These are phyloP conservation scores for Varroa destructor DNA, from an alignment of 1,140 invertebrate genomes.

Conservation along the genomic window DNA sequence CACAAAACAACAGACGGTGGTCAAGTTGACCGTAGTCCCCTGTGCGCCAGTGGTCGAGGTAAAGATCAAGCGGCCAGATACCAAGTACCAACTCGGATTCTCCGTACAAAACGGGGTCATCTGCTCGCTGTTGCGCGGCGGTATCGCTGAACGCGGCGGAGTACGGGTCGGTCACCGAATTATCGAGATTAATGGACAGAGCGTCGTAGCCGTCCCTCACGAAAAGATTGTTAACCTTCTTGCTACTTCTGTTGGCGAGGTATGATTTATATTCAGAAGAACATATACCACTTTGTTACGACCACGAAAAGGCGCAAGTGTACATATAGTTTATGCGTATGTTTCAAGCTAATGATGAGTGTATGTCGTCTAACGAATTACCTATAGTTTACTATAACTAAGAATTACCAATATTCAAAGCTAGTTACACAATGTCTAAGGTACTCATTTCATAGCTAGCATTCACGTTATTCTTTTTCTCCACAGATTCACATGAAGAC, in stretches of 20 bases:
- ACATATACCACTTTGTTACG: neutral
- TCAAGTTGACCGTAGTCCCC: constrained; percentile 94
- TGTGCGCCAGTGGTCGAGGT: constrained; percentile 99
- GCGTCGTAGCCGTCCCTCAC: constrained; percentile 96
- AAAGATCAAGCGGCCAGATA: constrained; percentile 95
- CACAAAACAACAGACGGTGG: constrained; percentile 89
- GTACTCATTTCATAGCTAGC: too few species aligned
- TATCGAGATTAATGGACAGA: constrained; percentile 98
- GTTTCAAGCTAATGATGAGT: too few species aligned
- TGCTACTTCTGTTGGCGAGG: constrained; percentile 96
- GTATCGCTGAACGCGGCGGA: constrained; percentile 94
- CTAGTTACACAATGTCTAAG: too few species aligned
- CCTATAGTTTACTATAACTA: too few species aligned
- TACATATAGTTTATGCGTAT: too few species aligned
- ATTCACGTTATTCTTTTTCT: constrained; percentile 27
- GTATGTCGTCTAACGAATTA: too few species aligned
- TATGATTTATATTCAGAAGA: constrained; percentile 42
- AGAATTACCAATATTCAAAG: too few species aligned
- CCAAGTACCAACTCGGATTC: constrained; percentile 98
- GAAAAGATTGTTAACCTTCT: constrained; percentile 97
- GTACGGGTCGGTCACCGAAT: constrained; percentile 96
- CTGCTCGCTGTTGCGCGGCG: constrained; percentile 88
- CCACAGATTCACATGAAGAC: constrained; percentile 98
- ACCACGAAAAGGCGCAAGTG: too few species aligned
- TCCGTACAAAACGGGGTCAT: constrained; percentile 99